A percentile compares a stretch with the other conserved stretches of the same genome.
Conservation (phyloP, 1,140 invertebrate species). For the Dendroctonus ponderosae region DNA sequence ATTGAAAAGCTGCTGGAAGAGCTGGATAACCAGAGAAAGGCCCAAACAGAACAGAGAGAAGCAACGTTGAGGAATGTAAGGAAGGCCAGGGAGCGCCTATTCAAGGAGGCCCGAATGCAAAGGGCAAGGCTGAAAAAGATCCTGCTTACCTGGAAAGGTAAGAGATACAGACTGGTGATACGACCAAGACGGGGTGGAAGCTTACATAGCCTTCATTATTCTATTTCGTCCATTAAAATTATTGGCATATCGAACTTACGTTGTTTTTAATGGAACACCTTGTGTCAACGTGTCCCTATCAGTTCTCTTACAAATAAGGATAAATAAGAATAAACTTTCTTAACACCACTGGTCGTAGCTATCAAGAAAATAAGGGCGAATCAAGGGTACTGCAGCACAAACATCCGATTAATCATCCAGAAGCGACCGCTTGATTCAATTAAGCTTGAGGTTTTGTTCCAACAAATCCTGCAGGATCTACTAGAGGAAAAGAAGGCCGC, state of each 20-base stretch:
- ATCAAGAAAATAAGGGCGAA: conserved; percentile 47
- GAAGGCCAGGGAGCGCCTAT: conserved; percentile 46
- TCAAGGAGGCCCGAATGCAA: conserved; percentile 45
- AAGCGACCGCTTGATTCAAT: conserved; percentile 39
- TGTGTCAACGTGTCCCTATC: neutral
- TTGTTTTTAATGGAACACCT: too few relatives aligned
- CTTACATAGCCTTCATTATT: too few relatives aligned
- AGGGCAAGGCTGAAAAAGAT: conserved; percentile 45
- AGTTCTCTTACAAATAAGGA: neutral
- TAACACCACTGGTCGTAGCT: neutral
- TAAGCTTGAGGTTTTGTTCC: conserved; percentile 44
- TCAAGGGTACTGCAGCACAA: conserved; percentile 49
- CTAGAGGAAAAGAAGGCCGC: neutral
- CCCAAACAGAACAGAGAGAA: conserved; percentile 17
- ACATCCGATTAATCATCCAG: conserved; percentile 48
- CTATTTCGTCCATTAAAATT: neutral
- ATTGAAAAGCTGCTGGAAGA: conserved; percentile 44
- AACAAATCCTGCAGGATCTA: conserved; percentile 49
- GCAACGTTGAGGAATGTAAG: conserved; percentile 42
- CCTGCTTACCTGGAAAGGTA: conserved; percentile 48
- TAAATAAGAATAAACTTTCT: too few relatives aligned
- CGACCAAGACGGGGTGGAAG: too few relatives aligned
- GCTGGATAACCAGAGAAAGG: conserved; percentile 17
- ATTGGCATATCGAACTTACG: too few relatives aligned
- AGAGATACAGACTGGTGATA: too few relatives aligned